phyloP scores from a whole-genome alignment of 2,797 vertebrate genomes.

The Anableps anableps region DNA sequence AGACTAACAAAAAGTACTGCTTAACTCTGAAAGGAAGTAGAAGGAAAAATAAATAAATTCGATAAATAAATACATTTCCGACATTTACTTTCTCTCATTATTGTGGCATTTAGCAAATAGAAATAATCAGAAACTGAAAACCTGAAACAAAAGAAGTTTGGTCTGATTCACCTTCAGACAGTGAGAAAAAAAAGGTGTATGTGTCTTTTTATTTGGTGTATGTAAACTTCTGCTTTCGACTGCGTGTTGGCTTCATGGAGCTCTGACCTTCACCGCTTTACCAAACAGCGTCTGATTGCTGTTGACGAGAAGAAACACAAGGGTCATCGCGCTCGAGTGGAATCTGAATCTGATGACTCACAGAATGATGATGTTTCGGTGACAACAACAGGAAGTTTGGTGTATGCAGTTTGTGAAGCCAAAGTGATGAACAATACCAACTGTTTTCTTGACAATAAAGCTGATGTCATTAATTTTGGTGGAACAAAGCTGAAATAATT shows the following conservation, averaged over 20 bases:
- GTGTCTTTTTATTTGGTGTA: neutral
- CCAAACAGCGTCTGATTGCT: neutral
- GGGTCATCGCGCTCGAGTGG: neutral
- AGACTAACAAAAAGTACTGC: neutral
- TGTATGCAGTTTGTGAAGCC: neutral
- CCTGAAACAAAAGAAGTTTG: neutral
- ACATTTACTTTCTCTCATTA: neutral
- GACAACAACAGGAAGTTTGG: neutral
- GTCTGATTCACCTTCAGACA: neutral
- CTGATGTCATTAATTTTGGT: neutral
- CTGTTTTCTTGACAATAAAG: neutral
- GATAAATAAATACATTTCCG: neutral
- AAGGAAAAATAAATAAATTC: neutral
- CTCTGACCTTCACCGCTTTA: neutral
- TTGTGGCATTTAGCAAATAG: neutral
- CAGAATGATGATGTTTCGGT: neutral
- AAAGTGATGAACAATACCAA: neutral
- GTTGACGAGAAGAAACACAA: neutral
- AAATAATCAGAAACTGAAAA: neutral
- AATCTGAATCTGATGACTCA: neutral
- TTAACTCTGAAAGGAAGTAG: neutral
- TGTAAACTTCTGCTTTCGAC: neutral
- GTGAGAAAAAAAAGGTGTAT: too few relatives aligned
- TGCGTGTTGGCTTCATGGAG: neutral
- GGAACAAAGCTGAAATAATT: too few relatives aligned